A percentile compares a stretch with the other conserved stretches of the same genome.
These are phyloP conservation scores for Manis javanica DNA, from an alignment of 2,797 vertebrate genomes.

Conservation along the genomic window DNA sequence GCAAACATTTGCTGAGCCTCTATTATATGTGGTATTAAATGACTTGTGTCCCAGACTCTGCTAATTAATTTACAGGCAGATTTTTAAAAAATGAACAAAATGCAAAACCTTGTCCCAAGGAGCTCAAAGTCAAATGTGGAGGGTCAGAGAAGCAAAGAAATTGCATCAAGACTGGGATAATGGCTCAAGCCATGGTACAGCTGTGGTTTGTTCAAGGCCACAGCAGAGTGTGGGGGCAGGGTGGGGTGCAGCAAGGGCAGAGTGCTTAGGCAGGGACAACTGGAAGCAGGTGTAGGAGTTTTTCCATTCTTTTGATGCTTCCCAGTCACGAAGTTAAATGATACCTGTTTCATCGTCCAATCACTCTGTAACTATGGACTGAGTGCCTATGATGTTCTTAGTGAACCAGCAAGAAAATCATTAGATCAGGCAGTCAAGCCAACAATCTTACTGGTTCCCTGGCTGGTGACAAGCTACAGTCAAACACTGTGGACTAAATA, in stretches of 20 bases:
- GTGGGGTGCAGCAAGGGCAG: no score
- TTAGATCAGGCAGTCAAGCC: background rate
- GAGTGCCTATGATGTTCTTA: background rate
- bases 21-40: background rate
- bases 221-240: no score
- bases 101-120: background rate
- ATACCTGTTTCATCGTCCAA: background rate
- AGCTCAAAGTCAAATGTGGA: background rate
- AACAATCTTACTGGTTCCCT: background rate
- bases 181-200: background rate
- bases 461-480: background rate
- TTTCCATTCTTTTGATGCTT: background rate
- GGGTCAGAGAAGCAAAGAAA: background rate
- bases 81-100: background rate
- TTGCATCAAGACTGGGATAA: background rate
- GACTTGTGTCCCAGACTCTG: background rate
- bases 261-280: background rate
- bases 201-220: background rate
- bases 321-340: background rate
- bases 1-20: background rate
- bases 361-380: background rate
- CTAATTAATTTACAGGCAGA: background rate
- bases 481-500: background rate
- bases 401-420: background rate
- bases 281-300: background rate